phyloP scores from a whole-genome alignment of 2,113 vertebrate genomes.

The Terrapene triunguis region DNA sequence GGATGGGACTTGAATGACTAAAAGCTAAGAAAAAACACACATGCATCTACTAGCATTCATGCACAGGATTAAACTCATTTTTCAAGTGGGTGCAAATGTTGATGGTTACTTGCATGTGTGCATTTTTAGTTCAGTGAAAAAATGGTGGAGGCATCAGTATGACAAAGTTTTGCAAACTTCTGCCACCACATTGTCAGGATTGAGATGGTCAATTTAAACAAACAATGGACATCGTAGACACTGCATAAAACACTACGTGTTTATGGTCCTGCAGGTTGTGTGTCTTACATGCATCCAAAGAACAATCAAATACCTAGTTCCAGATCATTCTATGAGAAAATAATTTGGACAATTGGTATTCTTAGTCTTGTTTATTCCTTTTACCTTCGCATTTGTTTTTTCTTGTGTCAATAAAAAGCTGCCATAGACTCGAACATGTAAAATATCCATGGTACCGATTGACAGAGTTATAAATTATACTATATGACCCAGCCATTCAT shows the following conservation, averaged over 20 bases:
- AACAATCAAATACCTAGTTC: conserved; percentile 35
- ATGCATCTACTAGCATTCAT: background rate
- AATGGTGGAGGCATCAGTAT: background rate
- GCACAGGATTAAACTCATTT: background rate
- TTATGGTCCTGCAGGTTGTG: background rate
- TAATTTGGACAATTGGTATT: conserved; percentile 30
- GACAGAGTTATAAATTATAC: conserved; percentile 57
- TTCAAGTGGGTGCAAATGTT: conserved; percentile 69
- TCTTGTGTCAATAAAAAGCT: conserved; percentile 35
- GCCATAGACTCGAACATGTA: conserved; percentile 18
- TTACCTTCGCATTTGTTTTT: background rate
- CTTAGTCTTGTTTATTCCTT: conserved; percentile 41
- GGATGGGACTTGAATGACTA: background rate
- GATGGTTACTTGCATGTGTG: background rate
- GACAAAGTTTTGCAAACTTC: background rate
- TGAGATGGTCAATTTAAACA: background rate
- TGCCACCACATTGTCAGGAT: background rate
- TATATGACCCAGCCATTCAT: conserved; percentile 31
- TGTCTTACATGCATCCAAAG: background rate
- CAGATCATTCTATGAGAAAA: conserved; percentile 31
- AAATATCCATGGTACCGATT: conserved; percentile 53
- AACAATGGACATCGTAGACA: background rate
- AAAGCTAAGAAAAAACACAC: background rate
- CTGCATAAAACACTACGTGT: background rate
- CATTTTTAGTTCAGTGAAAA: conserved; percentile 51